Percentiles rank a stretch among this genome's conserved stretches.
These are phyloP conservation scores for Neolamprologus cancellatus DNA, from an alignment of 2,113 vertebrate genomes.

Conservation along the genomic window DNA sequence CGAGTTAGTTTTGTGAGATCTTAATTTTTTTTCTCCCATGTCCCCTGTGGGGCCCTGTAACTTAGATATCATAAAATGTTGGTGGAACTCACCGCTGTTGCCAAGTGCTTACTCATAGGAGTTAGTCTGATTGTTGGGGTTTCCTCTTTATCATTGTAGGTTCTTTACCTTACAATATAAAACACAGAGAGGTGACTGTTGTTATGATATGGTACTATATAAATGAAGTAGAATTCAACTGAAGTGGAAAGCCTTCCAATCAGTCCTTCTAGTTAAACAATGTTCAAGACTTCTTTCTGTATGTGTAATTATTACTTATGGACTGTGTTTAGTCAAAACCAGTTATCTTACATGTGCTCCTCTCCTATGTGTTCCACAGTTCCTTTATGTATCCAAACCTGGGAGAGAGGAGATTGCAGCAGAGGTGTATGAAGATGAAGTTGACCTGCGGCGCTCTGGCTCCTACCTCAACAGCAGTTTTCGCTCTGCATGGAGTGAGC, in stretches of 20 bases:
- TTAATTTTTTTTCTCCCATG: no score
- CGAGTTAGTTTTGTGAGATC: no score
- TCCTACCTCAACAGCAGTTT: constrained; percentile 89
- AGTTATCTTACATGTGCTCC: neutral
- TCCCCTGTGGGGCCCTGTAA: fast-evolving
- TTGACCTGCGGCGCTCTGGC: constrained; percentile 79
- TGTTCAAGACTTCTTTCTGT: neutral
- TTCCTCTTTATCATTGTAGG: neutral
- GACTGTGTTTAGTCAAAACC: neutral
- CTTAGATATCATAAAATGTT: neutral
- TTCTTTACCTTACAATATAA: neutral
- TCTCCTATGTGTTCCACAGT: constrained; percentile 61
- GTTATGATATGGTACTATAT: neutral
- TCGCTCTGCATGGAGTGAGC: constrained; percentile 87
- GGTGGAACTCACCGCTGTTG: neutral
- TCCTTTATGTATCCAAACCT: constrained; percentile 74
- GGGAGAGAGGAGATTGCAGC: constrained; percentile 83
- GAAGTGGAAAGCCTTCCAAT: neutral
- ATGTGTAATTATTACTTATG: neutral
- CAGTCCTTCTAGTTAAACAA: neutral
- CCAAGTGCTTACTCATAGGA: neutral
- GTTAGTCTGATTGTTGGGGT: neutral
- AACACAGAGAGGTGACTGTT: neutral
- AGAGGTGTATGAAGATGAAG: constrained; percentile 91
- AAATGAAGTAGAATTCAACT: neutral